These are phyloP conservation scores for Rostratula benghalensis DNA, from an alignment of 2,113 vertebrate species.

Conservation along the genomic window DNA sequence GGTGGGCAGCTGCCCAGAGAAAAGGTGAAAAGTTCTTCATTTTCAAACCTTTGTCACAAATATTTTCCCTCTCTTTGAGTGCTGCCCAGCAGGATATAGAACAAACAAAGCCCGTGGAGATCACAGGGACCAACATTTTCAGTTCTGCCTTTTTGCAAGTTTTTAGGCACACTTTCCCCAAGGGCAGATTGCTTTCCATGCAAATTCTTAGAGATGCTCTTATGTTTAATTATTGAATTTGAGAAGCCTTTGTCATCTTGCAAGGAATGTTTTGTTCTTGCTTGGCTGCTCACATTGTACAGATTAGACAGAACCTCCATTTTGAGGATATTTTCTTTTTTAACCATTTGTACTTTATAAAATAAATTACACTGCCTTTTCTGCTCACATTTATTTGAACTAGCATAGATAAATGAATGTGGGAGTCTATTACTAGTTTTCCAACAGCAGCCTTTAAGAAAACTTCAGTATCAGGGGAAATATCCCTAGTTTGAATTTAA, in stretches of 20 bases:
- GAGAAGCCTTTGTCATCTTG: slow-evolving; percentile 58
- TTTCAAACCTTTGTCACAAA: neutral
- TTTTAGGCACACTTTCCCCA: slow-evolving; percentile 39
- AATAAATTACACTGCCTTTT: neutral
- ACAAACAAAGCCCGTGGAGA: rapidly evolving
- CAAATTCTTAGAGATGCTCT: slow-evolving; percentile 31
- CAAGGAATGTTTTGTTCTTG: slow-evolving; percentile 47
- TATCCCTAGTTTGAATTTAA: neutral
- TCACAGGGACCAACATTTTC: neutral
- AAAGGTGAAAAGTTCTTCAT: neutral
- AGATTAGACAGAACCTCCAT: slow-evolving; percentile 50
- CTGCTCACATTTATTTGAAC: neutral
- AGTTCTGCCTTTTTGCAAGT: neutral
- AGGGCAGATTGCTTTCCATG: neutral
- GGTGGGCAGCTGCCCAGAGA: neutral
- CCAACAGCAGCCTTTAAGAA: neutral
- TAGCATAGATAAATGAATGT: neutral
- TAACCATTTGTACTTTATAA: neutral
- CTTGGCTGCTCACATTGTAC: slow-evolving; percentile 31
- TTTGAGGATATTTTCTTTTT: slow-evolving; percentile 38
- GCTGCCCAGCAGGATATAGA: neutral
- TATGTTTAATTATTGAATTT: slow-evolving; percentile 44
- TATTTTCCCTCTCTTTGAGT: neutral
- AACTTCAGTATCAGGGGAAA: slow-evolving; percentile 5
- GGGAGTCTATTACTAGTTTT: neutral